Percentiles rank a stretch among this genome's conserved stretches.
Conservation (phyloP, 2,888 invertebrate genomes). For the Lycaena phlaeas region DNA sequence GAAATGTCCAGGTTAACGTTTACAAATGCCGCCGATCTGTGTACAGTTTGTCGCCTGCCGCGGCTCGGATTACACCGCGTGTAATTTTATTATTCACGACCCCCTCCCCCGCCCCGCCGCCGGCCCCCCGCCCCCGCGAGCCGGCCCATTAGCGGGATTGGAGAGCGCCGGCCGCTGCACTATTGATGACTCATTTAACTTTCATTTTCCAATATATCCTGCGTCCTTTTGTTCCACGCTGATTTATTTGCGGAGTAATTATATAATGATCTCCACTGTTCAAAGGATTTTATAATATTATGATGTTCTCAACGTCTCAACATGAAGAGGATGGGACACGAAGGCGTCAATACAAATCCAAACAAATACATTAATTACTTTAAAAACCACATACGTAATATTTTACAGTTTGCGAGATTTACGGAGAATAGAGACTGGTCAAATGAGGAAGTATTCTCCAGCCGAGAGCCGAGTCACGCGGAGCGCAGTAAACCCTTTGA, state of each 20-base stretch:
- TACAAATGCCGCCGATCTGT: too few relatives aligned
- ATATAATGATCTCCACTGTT: too few relatives aligned
- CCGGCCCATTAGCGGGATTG: slow-evolving; percentile 24
- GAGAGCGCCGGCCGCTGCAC: slow-evolving; percentile 10
- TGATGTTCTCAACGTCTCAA: too few relatives aligned
- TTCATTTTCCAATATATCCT: slow-evolving; percentile 21
- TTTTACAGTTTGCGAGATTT: background rate
- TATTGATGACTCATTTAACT: slow-evolving; percentile 24
- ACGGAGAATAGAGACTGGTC: background rate
- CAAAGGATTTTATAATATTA: too few relatives aligned
- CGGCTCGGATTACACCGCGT: slow-evolving; percentile 19
- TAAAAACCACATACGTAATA: too few relatives aligned
- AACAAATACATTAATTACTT: too few relatives aligned
- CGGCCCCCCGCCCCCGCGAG: background rate
- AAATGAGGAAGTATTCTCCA: background rate
- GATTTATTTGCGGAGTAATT: slow-evolving; percentile 3
- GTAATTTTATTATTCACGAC: slow-evolving; percentile 25
- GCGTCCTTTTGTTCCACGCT: slow-evolving; percentile 1
- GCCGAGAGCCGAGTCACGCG: too few relatives aligned
- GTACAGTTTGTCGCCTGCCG: too few relatives aligned
- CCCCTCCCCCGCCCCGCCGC: background rate
- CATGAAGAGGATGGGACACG: background rate
- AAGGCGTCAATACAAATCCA: background rate
- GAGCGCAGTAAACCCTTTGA: background rate
- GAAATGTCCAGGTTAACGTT: too few relatives aligned